phyloP scores from a whole-genome alignment of 92 coral and sea anemone species.

The Umimayanthus kanabou region DNA sequence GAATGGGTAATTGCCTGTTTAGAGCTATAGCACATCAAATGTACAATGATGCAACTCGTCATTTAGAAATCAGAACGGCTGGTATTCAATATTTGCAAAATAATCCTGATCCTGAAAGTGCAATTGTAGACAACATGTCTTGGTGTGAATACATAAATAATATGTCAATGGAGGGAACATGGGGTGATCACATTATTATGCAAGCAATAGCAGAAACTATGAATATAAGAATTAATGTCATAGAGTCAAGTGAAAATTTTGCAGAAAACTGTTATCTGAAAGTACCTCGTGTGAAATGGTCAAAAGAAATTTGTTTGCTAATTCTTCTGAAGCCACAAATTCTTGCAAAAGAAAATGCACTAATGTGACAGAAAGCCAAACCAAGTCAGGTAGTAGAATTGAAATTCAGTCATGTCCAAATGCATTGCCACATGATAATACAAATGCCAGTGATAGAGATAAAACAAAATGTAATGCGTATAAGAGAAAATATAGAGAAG shows the following conservation, averaged over 20 bases:
- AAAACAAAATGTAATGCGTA: constrained; percentile 20
- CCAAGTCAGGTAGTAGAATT: constrained; percentile 40
- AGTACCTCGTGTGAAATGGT: constrained; percentile 14
- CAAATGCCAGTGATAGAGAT: not conserved
- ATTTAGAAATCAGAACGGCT: not conserved
- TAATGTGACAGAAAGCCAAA: constrained; percentile 40
- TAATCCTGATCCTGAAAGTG: not conserved
- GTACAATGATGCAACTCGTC: not conserved
- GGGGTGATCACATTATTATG: constrained; percentile 8
- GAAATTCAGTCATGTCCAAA: constrained; percentile 44
- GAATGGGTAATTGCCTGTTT: not conserved
- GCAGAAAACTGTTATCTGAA: not conserved
- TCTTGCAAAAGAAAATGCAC: constrained; percentile 46
- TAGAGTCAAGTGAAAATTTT: not conserved
- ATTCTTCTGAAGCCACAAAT: constrained; percentile 39
- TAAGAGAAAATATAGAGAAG: constrained; percentile 22
- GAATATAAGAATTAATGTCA: not conserved
- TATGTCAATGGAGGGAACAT: not conserved
- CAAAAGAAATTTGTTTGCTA: constrained; percentile 33
- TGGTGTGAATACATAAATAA: not conserved
- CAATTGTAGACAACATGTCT: not conserved
- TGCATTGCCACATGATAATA: constrained; percentile 13
- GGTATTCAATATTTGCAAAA: constrained; percentile 4
- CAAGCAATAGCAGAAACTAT: not conserved
- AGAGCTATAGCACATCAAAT: not conserved